Conservation (phyloP, 2,113 vertebrate genomes). For the Acrocephalus arundinaceus region DNA sequence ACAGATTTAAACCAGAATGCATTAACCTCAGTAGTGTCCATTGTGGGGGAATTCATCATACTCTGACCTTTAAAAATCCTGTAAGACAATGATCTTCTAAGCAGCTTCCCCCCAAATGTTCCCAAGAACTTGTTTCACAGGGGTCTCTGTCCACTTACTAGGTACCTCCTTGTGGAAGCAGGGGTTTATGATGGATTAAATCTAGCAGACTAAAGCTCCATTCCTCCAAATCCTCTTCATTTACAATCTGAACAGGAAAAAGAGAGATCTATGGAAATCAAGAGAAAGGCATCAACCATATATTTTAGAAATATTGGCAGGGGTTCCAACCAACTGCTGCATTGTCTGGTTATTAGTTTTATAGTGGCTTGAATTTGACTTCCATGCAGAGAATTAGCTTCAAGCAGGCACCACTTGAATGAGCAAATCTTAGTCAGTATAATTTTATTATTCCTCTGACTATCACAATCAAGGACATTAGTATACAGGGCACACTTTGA, state of each 20-base stretch:
- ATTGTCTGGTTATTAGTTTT: neutral
- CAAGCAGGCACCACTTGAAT: neutral
- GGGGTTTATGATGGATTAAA: neutral
- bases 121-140: neutral
- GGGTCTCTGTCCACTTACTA: neutral
- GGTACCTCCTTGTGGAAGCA: neutral
- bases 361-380: neutral
- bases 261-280: neutral
- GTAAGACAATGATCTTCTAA: neutral
- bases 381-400: neutral
- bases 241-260: neutral
- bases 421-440: neutral
- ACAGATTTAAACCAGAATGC: neutral
- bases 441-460: slow-evolving; percentile 41
- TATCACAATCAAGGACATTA: slow-evolving; percentile 29
- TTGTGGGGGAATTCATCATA: neutral
- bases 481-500: slow-evolving; percentile 37
- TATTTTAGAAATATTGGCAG: neutral
- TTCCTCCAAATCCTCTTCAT: neutral
- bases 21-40: neutral
- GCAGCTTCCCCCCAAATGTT: neutral
- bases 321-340: neutral
- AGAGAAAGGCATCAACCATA: neutral
- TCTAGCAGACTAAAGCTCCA: neutral
- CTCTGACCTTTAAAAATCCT: neutral